Evolutionary conservation across 2,113 vertebrate genomes (phyloP).

Genomic region (Mus pahari): DNA sequence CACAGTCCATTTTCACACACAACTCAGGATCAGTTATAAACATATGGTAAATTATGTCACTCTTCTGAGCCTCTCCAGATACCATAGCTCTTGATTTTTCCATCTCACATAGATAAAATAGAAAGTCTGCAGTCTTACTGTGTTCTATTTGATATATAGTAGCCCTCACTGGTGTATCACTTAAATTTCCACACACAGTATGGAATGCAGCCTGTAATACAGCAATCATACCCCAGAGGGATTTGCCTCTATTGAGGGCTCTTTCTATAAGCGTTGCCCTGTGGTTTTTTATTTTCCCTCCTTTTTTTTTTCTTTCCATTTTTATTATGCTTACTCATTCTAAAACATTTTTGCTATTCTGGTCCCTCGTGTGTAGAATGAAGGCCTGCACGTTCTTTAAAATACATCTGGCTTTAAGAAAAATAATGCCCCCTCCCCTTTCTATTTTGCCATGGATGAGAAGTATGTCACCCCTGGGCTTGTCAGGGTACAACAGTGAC

Average conservation of each 20-base stretch:
- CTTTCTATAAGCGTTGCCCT: not conserved
- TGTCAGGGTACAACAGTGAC: not conserved
- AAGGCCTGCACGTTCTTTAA: not conserved
- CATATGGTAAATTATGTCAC: not conserved
- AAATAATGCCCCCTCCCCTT: not conserved
- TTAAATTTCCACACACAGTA: not conserved
- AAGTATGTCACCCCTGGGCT: constrained; percentile 6
- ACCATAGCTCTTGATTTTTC: not conserved
- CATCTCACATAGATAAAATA: not conserved
- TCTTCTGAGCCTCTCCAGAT: not conserved
- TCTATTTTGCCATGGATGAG: not conserved
- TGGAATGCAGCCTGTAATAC: not conserved
- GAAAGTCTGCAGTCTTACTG: not conserved
- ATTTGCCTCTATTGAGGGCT: not conserved
- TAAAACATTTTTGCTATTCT: constrained; percentile 14
- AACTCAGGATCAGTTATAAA: not conserved
- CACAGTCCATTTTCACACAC: not conserved
- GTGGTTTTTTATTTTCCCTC: not conserved
- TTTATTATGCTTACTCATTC: constrained; percentile 2
- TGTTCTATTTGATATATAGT: not conserved
- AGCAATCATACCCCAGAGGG: not conserved
- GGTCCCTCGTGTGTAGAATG: not conserved
- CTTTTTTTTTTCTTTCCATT: not conserved
- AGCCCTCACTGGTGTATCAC: not conserved
- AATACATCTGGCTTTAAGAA: constrained; percentile 18